Evolutionary conservation across 2,113 vertebrate genomes (phyloP), one percentile per base, ranked within the genome.

Genomic region (Gorsachius goisagi): DNA sequence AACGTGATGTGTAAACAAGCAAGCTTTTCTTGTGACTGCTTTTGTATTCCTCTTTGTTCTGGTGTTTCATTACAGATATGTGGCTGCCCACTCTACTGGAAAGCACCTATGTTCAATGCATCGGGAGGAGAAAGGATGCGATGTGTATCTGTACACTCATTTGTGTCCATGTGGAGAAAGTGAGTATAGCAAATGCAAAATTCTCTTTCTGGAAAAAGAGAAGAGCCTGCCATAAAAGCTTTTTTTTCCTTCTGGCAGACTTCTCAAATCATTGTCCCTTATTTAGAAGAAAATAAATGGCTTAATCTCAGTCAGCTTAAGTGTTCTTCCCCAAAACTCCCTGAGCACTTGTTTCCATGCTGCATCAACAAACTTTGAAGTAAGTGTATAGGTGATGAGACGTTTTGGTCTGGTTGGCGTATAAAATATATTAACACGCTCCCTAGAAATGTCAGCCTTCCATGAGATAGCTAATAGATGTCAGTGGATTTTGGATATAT

Each of bases 81-180:
- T 89, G 98, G 98, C 86, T 99, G 98, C 97, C 99, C 99, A 22
- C 98, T 99, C 41, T 99, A 99, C 97, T 99, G 99, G 99, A 99
- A 99, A 97, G 98, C 99, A 32, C 97, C 99, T 39, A 98, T 99
- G 98, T 99, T 99, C 97, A 98, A 93, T 95, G 98, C 98, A 2
- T 98, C 99, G 4, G 99, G 99, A 44, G 99, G 99, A 78, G 99
- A 99, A 89, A 98, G 98, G 97, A 99, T 98, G 5, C 99, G 99
- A 92, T 98, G 98, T 83, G 99, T 99, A 37, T 99, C 99, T 12
- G 99, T 99, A 93, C 99, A 99, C 97, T 98, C 99, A 14, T 99
- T 99, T 81, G 93, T 99, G 47, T 98, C 99, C 39, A 98, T 98
- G 97, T 99, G 99, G 99, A 99, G 98, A 98, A 99, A 99, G 99